These are phyloP conservation scores for Idaea biselata DNA, from an alignment of 2,888 invertebrate species.

Conservation along the genomic window DNA sequence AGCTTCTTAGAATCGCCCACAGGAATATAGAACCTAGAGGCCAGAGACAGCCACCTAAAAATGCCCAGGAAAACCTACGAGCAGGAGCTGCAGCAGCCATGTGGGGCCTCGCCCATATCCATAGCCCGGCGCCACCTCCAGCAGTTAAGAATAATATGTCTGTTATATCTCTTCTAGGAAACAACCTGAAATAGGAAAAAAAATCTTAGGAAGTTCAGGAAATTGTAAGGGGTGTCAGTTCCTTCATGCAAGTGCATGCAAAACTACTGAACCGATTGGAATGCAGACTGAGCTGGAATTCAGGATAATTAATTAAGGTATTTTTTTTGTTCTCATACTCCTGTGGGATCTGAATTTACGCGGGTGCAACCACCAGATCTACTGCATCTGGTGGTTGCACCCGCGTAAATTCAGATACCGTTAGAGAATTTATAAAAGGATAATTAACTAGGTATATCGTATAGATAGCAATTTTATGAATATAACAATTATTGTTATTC, in stretches of 20 bases:
- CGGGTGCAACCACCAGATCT: background rate
- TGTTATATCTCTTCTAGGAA: conserved; percentile 88
- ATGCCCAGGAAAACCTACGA: conserved; percentile 85
- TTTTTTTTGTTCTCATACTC: no score
- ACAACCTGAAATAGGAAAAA: conserved; percentile 79
- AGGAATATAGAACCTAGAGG: conserved; percentile 93
- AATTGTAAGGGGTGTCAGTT: no score
- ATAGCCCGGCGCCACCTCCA: conserved; percentile 90
- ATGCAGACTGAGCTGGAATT: no score
- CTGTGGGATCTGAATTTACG: background rate
- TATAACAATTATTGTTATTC: no score
- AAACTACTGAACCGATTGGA: no score
- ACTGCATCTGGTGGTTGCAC: no score
- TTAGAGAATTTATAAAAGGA: no score
- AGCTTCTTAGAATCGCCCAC: conserved; percentile 92
- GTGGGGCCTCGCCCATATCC: conserved; percentile 90
- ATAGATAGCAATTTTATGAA: no score
- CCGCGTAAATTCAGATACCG: no score
- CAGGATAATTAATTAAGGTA: no score
- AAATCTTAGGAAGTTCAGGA: conserved; percentile 5
- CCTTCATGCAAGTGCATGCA: no score
- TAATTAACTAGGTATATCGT: no score
- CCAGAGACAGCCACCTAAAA: conserved; percentile 88
- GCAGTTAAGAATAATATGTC: conserved; percentile 90
- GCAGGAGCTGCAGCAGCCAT: conserved; percentile 83